phyloP scores from a whole-genome alignment of 2,888 invertebrate species.

The Eupithecia dodoneata region DNA sequence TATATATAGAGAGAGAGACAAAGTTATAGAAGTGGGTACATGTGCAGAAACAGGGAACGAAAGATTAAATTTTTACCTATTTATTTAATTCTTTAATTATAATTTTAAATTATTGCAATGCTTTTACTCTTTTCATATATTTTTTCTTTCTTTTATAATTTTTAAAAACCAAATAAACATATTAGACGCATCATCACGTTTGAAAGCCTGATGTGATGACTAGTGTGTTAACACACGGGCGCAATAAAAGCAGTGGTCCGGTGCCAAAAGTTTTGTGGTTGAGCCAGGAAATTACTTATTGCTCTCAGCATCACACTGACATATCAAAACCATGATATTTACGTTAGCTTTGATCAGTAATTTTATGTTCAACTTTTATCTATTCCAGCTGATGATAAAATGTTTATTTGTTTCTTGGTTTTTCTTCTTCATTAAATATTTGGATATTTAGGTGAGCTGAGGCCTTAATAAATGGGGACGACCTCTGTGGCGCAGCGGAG shows the following conservation, averaged over 20 bases:
- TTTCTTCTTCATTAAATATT: neutral
- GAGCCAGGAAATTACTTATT: neutral
- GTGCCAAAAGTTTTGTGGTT: neutral
- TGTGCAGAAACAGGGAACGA: too few relatives aligned
- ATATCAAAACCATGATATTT: neutral
- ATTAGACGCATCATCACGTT: neutral
- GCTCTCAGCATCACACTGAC: neutral
- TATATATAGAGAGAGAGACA: too few relatives aligned
- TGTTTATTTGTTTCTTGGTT: slow-evolving; percentile 3
- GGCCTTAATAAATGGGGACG: neutral
- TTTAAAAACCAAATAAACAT: neutral
- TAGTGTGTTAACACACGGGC: neutral
- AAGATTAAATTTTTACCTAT: too few relatives aligned
- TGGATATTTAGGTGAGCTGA: neutral
- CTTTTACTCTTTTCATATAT: neutral
- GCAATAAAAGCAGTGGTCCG: neutral
- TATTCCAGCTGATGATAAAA: neutral
- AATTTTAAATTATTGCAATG: neutral
- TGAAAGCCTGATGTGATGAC: neutral
- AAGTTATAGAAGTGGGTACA: too few relatives aligned
- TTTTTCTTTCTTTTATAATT: neutral
- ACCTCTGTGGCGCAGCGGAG: too few relatives aligned
- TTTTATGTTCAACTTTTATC: neutral
- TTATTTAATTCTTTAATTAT: too few relatives aligned
- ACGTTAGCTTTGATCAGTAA: neutral